Percentiles rank a stretch among this genome's conserved stretches.
These are phyloP conservation scores for Macrocentrus cingulum DNA, from an alignment of 1,140 invertebrate species.

Conservation along the genomic window DNA sequence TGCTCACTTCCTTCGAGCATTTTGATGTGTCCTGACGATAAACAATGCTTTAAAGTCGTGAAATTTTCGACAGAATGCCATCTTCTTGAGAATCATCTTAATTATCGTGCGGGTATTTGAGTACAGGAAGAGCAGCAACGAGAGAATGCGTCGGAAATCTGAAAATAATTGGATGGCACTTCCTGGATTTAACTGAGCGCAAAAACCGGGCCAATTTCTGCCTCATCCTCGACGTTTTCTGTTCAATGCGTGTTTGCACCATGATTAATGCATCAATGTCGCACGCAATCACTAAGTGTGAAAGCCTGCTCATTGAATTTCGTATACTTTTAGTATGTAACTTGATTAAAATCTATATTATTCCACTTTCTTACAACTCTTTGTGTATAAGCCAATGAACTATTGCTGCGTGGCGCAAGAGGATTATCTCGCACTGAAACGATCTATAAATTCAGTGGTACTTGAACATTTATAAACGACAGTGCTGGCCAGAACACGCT, in stretches of 20 bases:
- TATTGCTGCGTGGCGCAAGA: background rate
- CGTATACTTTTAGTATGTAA: background rate
- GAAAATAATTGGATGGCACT: slow-evolving; percentile 20
- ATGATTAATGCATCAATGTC: slow-evolving; percentile 20
- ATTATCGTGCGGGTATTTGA: slow-evolving; percentile 2
- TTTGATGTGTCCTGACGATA: background rate
- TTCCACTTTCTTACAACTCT: background rate
- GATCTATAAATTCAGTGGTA: slow-evolving; percentile 25
- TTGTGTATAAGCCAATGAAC: slow-evolving; percentile 1
- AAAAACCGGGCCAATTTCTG: slow-evolving; percentile 13
- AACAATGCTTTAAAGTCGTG: background rate
- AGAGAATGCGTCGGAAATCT: slow-evolving; percentile 9
- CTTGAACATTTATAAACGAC: slow-evolving; percentile 28
- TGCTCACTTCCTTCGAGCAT: background rate
- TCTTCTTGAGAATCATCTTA: slow-evolving; percentile 5
- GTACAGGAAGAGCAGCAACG: slow-evolving; percentile 11
- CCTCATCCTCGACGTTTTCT: background rate
- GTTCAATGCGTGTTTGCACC: slow-evolving; percentile 11
- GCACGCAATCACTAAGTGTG: slow-evolving; percentile 9
- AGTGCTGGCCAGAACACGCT: slow-evolving; percentile 2
- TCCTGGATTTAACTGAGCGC: slow-evolving; percentile 27
- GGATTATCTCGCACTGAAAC: slow-evolving; percentile 1
- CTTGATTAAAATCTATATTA: slow-evolving; percentile 13
- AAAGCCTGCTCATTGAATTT: slow-evolving; percentile 20
- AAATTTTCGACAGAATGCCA: slow-evolving; percentile 1